A percentile compares a stretch with the other conserved stretches of the same genome.
These are phyloP conservation scores for Chloromyia formosa DNA, from an alignment of 2,888 invertebrate genomes.

Conservation along the genomic window DNA sequence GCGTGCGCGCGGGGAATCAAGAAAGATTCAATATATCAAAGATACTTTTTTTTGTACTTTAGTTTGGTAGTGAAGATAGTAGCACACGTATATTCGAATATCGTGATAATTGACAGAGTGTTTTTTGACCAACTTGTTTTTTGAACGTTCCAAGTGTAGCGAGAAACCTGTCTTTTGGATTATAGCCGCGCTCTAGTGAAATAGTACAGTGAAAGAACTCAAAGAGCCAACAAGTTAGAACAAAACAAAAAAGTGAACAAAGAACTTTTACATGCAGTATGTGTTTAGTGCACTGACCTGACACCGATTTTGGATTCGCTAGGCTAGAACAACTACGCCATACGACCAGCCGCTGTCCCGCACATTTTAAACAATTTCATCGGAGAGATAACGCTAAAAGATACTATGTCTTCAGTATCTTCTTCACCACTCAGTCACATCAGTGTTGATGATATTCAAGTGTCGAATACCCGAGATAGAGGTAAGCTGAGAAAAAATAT, in stretches of 20 bases:
- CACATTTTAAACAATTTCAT: background rate
- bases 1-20: slow-evolving; percentile 37
- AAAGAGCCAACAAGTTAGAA: background rate
- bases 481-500: slow-evolving; percentile 58
- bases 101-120: slow-evolving; percentile 14
- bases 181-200: background rate
- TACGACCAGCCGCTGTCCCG: too few species aligned
- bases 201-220: background rate
- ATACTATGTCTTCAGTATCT: slow-evolving; percentile 63
- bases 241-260: background rate
- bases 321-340: background rate
- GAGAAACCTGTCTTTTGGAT: background rate
- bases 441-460: slow-evolving; percentile 63
- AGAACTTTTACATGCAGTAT: slow-evolving; percentile 17
- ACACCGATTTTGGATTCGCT: background rate
- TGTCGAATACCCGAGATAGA: slow-evolving; percentile 57
- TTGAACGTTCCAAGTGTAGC: background rate
- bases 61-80: slow-evolving; percentile 3
- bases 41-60: slow-evolving; percentile 11
- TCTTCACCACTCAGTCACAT: slow-evolving; percentile 64
- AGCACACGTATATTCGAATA: slow-evolving; percentile 23
- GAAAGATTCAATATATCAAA: slow-evolving; percentile 1
- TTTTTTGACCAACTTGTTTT: slow-evolving; percentile 1
- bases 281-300: slow-evolving; percentile 18
- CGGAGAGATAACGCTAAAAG: background rate